A percentile compares a stretch with the other conserved stretches of the same genome.
Conservation (phyloP, 1,140 invertebrate species). For the Zaprionus davidi region DNA sequence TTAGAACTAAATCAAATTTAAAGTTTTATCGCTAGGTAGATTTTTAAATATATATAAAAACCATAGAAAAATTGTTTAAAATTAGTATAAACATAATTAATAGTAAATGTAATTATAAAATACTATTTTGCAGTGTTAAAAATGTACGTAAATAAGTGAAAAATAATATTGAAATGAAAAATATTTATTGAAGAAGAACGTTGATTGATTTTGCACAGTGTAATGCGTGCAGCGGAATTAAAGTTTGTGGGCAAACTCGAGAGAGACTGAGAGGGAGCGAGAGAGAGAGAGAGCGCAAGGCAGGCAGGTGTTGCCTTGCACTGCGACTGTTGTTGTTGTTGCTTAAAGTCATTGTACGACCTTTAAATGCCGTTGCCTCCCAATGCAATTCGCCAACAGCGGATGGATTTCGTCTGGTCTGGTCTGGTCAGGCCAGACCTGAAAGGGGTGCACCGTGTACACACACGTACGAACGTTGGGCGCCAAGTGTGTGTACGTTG, state of each 20-base stretch:
- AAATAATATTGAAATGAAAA: no score
- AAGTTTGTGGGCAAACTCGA: background rate
- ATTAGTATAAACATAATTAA: background rate
- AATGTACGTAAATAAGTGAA: no score
- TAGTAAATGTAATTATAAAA: background rate
- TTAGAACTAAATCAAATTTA: background rate
- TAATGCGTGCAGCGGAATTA: constrained; percentile 4
- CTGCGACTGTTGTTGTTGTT: constrained; percentile 18
- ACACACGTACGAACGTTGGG: no score
- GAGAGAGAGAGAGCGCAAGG: constrained; percentile 3
- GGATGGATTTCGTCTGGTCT: constrained; percentile 26
- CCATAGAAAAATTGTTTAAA: background rate
- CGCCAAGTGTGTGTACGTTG: background rate
- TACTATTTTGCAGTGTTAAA: no score
- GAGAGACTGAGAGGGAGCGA: background rate
- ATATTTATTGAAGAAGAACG: no score
- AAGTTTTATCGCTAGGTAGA: background rate
- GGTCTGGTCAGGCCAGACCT: no score
- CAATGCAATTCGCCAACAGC: constrained; percentile 39
- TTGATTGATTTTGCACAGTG: background rate
- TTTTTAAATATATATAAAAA: background rate
- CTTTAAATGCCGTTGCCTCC: constrained; percentile 62
- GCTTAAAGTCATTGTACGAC: constrained; percentile 66
- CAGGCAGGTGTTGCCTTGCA: constrained; percentile 41
- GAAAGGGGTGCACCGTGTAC: no score